These are phyloP conservation scores for Andrena praecox DNA, from an alignment of 2,888 invertebrate genomes.

Conservation along the genomic window DNA sequence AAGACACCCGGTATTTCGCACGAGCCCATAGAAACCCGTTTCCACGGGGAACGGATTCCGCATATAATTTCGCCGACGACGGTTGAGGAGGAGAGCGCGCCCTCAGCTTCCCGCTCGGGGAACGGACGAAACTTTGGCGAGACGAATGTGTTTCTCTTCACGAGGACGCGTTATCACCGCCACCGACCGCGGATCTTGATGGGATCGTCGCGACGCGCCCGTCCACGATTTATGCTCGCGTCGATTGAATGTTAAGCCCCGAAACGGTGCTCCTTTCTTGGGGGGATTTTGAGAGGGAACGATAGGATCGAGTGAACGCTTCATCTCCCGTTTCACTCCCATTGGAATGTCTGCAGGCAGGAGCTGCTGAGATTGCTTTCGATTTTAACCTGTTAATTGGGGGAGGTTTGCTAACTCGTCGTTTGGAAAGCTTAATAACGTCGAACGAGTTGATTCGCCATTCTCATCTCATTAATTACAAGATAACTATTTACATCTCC, in stretches of 20 bases:
- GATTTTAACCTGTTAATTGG: no score
- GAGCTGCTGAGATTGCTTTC: no score
- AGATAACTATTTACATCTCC: not conserved
- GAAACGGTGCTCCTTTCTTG: not conserved
- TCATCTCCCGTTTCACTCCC: no score
- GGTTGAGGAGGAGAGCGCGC: slow-evolving; percentile 58
- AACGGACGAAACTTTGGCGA: slow-evolving; percentile 62
- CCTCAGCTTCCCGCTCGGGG: slow-evolving; percentile 37
- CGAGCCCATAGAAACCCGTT: slow-evolving; percentile 83
- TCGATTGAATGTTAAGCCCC: not conserved
- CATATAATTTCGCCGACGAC: slow-evolving; percentile 80
- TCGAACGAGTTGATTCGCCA: not conserved
- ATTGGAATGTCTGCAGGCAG: no score
- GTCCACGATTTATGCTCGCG: not conserved
- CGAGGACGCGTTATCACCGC: slow-evolving; percentile 23
- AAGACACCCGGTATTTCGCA: slow-evolving; percentile 84
- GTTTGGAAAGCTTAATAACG: no score
- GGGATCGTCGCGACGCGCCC: slow-evolving; percentile 45
- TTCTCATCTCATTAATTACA: not conserved
- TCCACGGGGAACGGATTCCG: slow-evolving; percentile 78
- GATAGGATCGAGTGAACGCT: no score
- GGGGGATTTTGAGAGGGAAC: not conserved
- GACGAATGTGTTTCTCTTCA: not conserved
- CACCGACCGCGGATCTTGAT: slow-evolving; percentile 56
- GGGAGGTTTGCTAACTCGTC: no score